Percentiles rank a stretch among this genome's conserved stretches.
Evolutionary conservation across 2,113 vertebrate species (phyloP).

Genomic region (Platysteira castanea): DNA sequence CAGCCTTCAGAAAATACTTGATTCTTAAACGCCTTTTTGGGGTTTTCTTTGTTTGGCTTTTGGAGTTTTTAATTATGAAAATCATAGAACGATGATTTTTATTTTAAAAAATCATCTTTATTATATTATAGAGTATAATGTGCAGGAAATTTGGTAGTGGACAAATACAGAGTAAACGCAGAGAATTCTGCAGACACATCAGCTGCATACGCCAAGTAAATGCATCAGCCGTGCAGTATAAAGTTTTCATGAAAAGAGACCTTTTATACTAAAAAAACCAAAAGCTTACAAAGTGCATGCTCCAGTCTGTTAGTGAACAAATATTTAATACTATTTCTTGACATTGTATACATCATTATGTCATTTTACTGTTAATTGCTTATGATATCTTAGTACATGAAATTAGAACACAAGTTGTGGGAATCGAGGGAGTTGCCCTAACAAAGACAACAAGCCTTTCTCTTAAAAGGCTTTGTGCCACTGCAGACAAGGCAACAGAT

Average conservation of each 20-base stretch:
- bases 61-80: not conserved
- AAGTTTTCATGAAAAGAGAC: not conserved
- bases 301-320: not conserved
- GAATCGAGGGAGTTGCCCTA: not conserved
- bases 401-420: not conserved
- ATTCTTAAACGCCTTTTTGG: not conserved
- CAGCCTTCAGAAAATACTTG: not conserved
- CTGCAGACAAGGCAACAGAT: not conserved
- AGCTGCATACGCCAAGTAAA: not conserved
- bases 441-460: not conserved
- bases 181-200: not conserved
- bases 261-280: not conserved
- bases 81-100: not conserved
- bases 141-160: not conserved
- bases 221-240: not conserved
- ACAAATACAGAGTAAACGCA: not conserved
- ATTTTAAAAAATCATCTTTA: not conserved
- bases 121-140: not conserved
- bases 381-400: not conserved
- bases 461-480: not conserved
- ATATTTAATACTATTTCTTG: not conserved
- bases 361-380: not conserved
- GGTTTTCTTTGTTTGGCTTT: not conserved
- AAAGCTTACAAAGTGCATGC: not conserved
- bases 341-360: not conserved